A percentile compares a stretch with the other conserved stretches of the same genome.
phyloP scores from a whole-genome alignment of 2,113 vertebrate genomes.

The Indicator indicator region DNA sequence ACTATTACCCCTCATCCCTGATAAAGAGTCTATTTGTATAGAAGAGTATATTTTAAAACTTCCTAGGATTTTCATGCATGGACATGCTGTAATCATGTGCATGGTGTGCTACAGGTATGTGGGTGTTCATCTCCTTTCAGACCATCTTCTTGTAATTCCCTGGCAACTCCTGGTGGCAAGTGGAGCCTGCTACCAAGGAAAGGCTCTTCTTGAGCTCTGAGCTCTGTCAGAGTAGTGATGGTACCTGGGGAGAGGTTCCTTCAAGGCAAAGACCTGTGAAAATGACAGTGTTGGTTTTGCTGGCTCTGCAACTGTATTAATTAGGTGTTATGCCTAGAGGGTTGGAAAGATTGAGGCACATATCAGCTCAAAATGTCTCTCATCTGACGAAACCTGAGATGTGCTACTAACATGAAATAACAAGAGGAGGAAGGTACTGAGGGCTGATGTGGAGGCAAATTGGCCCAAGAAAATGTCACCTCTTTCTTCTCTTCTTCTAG shows the following conservation, averaged over 20 bases:
- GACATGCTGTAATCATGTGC: not conserved
- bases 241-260: not conserved
- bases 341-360: not conserved
- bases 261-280: not conserved
- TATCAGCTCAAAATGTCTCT: not conserved
- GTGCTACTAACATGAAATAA: not conserved
- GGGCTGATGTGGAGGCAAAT: not conserved
- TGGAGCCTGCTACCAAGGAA: not conserved
- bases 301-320: not conserved
- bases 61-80: not conserved
- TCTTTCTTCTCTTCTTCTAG: not conserved
- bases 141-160: not conserved
- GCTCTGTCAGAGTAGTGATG: not conserved
- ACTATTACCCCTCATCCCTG: too few relatives aligned
- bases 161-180: not conserved
- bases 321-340: not conserved
- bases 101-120: not conserved
- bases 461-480: not conserved
- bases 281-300: not conserved
- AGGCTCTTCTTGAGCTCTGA: not conserved
- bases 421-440: not conserved
- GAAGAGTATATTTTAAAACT: not conserved
- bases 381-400: not conserved
- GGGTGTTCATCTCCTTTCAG: not conserved
- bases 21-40: not conserved